Conservation (phyloP, 2,888 invertebrate genomes). For the Silvanus unidentatus region DNA sequence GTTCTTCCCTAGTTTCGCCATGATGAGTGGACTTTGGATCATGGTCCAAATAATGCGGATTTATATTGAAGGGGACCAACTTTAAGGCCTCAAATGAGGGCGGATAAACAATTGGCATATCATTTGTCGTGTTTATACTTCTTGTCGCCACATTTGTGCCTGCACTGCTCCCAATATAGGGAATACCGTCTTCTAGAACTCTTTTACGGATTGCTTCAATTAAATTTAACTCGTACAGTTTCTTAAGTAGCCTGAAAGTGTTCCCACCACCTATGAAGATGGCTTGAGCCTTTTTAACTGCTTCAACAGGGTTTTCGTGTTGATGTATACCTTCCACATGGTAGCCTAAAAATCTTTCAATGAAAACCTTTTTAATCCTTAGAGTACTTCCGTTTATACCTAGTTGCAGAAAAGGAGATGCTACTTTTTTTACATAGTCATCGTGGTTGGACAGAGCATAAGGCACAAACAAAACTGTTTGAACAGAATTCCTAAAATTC, state of each 20-base stretch:
- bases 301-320: conserved; percentile 50
- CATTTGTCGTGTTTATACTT: conserved; percentile 78
- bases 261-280: conserved; percentile 79
- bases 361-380: not conserved
- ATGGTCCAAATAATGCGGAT: conserved; percentile 74
- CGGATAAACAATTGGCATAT: conserved; percentile 81
- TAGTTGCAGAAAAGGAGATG: conserved; percentile 56
- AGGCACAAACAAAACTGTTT: conserved; percentile 65
- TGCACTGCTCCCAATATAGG: conserved; percentile 76
- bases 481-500: conserved; percentile 56
- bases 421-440: conserved; percentile 57
- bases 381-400: conserved; percentile 43
- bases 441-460: conserved; percentile 66
- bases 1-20: conserved; percentile 73
- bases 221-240: conserved; percentile 62
- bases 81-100: conserved; percentile 66
- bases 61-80: conserved; percentile 77
- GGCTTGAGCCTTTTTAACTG: conserved; percentile 58
- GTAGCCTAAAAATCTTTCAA: conserved; percentile 43
- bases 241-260: conserved; percentile 67
- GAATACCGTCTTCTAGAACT: conserved; percentile 57
- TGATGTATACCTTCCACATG: conserved; percentile 62
- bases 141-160: conserved; percentile 72
- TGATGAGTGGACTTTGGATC: conserved; percentile 59
- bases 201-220: conserved; percentile 57